Base-by-base conservation (phyloP, 1,140 invertebrate species). In the Rhopalosiphum maidis region DNA sequence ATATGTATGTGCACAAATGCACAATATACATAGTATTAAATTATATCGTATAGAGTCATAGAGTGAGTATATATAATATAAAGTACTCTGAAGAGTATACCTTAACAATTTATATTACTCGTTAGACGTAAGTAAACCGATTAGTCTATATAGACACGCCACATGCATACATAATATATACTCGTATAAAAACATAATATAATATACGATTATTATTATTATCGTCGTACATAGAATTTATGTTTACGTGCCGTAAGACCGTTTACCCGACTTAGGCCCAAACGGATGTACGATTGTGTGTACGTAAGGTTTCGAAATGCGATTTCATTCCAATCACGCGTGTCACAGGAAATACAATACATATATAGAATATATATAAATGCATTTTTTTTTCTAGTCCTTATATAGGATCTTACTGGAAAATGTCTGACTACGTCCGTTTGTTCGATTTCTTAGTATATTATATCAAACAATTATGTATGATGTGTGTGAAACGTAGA, bases 321-420 rank as follows among this genome's bases (percentile, higher is more conserved):
- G n/a, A 86, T 55, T 83, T 83, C 82, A 93, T 86, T 93, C 91
- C 91, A 35, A 93, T 83, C 91, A 93, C 91, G 91, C 91, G 23
- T 82, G 82, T 54, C 35, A 55, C 91, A 93, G 91, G 91, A 93
- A 93, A 93, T 55, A 41, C 91, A 25, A 55, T 43, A 51, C n/a
- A 77, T 54, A 54, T 54, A 54, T 51, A 51, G 48, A 51, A 51
- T 54, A 23, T 83, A 82, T 23, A 83, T 23, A 77, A 88, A 89
- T 55, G 48, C n/a, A 54, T 54, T 90, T 90, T 88, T 48, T 87
- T 55, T 43, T 3, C 6, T 4, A 90, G 60, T 90, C 54, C 89
- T 68, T 60, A 60, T 89, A 89, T 15, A 88, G 86, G 15, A 68
- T 68, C 43, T 6, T 68, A 43, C 54, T 43, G 11, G 68, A 60